These are phyloP conservation scores for Engystomops pustulosus DNA, from an alignment of 2,113 vertebrate species.

Conservation along the genomic window DNA sequence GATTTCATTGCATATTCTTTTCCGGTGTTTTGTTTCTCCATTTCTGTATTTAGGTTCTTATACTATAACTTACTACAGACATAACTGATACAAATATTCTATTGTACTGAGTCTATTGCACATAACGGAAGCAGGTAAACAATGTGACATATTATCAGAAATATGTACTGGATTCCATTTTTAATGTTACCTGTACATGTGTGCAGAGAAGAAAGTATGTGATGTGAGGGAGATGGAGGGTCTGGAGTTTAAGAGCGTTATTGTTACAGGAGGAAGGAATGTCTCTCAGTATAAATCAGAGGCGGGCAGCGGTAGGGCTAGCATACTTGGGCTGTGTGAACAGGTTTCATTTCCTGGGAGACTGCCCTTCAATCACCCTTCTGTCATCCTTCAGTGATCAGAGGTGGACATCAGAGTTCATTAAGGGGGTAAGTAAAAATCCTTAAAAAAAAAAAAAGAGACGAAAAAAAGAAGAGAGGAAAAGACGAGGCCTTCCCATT, in stretches of 20 bases:
- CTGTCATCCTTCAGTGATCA: constrained; percentile 77
- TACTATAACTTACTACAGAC: no score
- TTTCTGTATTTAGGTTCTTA: neutral
- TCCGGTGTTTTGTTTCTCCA: no score
- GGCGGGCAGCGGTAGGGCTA: constrained; percentile 69
- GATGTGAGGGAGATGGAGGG: constrained; percentile 68
- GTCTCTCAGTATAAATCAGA: constrained; percentile 75
- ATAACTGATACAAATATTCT: no score
- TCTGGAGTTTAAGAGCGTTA: constrained; percentile 73
- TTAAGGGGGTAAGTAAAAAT: constrained; percentile 73
- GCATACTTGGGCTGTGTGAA: constrained; percentile 77
- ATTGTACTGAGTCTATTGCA: no score
- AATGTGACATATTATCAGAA: neutral
- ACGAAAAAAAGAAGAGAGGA: constrained; percentile 58
- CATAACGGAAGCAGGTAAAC: neutral
- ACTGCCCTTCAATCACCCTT: constrained; percentile 76
- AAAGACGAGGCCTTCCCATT: constrained; percentile 64
- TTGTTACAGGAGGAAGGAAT: constrained; percentile 74
- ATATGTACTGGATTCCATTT: neutral
- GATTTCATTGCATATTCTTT: no score
- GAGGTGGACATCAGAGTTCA: constrained; percentile 80
- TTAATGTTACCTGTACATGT: constrained; percentile 23
- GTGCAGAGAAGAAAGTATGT: neutral
- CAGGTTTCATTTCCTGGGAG: constrained; percentile 78
- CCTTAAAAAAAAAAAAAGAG: constrained; percentile 70